Conservation (phyloP, 1,140 invertebrate species). For the Orius insidiosus region DNA sequence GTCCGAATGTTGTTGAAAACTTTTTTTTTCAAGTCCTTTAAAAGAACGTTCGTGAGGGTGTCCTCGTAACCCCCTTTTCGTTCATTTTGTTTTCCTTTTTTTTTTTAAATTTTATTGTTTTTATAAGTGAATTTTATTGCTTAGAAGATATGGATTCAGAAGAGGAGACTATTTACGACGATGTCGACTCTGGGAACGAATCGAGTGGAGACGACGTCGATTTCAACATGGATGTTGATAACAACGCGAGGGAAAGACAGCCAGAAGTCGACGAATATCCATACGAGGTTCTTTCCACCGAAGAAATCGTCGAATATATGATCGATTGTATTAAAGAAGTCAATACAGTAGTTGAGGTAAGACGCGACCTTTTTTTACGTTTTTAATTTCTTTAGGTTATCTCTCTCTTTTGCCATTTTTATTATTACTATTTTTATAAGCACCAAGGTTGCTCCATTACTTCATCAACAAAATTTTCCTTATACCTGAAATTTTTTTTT, state of each 20-base stretch:
- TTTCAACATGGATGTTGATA: constrained; percentile 80
- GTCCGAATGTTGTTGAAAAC: no score
- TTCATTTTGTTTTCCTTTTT: constrained; percentile 6
- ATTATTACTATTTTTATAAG: neutral
- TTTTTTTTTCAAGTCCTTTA: neutral
- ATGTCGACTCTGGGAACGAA: constrained; percentile 80
- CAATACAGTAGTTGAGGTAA: constrained; percentile 68
- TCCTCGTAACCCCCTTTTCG: neutral
- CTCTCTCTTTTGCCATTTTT: neutral
- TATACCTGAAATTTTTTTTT: neutral
- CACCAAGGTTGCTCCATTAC: no score
- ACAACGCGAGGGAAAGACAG: constrained; percentile 53
- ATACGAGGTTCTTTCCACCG: constrained; percentile 84
- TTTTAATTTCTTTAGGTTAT: constrained; percentile 13
- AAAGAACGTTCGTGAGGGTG: no score
- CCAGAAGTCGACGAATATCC: constrained; percentile 77
- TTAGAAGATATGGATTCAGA: constrained; percentile 64
- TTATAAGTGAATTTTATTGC: neutral
- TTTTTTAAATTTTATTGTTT: no score
- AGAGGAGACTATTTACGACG: constrained; percentile 68
- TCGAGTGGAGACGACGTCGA: constrained; percentile 81
- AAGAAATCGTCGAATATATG: constrained; percentile 94
- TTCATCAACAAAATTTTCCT: no score
- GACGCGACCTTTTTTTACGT: constrained; percentile 12
- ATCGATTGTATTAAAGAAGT: constrained; percentile 93